Evolutionary conservation across 53 echinoderm and acorn worm genomes (phyloP).

Genomic region (Holothuria scabra): DNA sequence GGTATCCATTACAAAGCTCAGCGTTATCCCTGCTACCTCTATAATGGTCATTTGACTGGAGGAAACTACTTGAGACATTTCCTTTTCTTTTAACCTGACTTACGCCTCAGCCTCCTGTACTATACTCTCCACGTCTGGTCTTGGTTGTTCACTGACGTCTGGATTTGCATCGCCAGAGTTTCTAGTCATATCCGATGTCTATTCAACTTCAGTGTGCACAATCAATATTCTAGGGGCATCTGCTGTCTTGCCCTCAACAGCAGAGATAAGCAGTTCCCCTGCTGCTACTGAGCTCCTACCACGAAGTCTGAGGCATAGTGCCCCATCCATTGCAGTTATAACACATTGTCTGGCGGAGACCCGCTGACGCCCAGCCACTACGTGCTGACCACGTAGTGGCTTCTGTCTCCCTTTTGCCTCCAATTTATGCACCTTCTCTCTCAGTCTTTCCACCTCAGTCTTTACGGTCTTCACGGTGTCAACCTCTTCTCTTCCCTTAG

Average conservation of each 20-base stretch:
- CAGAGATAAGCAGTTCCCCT: constrained; percentile 53
- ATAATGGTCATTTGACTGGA: constrained; percentile 47
- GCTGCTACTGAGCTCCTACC: neutral
- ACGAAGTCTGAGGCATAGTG: neutral
- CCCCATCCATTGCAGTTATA: neutral
- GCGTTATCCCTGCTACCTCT: neutral
- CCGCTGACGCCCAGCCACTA: neutral
- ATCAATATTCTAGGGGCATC: neutral
- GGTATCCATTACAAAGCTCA: constrained; percentile 31
- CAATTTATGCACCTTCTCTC: neutral
- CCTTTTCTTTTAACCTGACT: neutral
- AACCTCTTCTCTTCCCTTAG: neutral
- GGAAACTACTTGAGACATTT: constrained; percentile 2
- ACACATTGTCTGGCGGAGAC: neutral
- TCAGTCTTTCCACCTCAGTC: neutral
- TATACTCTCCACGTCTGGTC: no score
- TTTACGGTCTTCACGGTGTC: neutral
- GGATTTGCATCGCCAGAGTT: no score
- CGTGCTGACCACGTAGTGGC: neutral
- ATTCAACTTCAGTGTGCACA: neutral
- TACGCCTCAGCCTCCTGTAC: neutral
- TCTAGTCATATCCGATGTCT: no score
- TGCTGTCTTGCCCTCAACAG: constrained; percentile 55
- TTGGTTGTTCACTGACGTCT: no score
- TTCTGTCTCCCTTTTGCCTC: neutral